phyloP scores from a whole-genome alignment of 2,888 invertebrate genomes.

The Diarsia rubi region DNA sequence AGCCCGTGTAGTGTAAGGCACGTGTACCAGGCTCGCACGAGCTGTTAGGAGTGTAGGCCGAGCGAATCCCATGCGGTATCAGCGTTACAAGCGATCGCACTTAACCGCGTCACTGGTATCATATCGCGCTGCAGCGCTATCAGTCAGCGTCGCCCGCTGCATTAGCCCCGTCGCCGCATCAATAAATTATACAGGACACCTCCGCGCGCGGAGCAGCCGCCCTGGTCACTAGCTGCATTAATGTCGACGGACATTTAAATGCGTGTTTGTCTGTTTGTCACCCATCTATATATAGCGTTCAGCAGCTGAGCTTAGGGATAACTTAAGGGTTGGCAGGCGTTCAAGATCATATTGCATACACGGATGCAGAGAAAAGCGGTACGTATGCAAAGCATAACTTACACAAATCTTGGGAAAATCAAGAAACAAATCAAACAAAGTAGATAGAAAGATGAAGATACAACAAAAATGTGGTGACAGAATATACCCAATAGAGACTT shows the following conservation, averaged over 20 bases:
- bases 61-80: constrained; percentile 81
- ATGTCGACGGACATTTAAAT: constrained; percentile 77
- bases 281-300: constrained; percentile 54
- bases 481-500: neutral
- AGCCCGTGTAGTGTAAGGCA: constrained; percentile 59
- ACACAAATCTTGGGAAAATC: neutral
- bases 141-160: constrained; percentile 88
- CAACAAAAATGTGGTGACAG: constrained; percentile 7
- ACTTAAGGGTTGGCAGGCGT: constrained; percentile 64
- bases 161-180: constrained; percentile 87
- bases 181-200: constrained; percentile 87
- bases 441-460: neutral
- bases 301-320: constrained; percentile 56
- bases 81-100: constrained; percentile 89
- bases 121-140: constrained; percentile 88
- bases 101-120: constrained; percentile 87
- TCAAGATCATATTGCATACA: constrained; percentile 50
- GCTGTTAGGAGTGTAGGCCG: constrained; percentile 80
- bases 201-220: constrained; percentile 77
- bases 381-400: neutral
- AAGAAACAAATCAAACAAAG: too few species aligned
- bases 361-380: neutral
- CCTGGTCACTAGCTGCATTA: constrained; percentile 80
- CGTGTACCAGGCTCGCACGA: constrained; percentile 77
- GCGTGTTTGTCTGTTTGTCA: constrained; percentile 69